Evolutionary conservation across 92 coral and sea anemone genomes (phyloP).

Genomic region (Parazoanthus darwini): DNA sequence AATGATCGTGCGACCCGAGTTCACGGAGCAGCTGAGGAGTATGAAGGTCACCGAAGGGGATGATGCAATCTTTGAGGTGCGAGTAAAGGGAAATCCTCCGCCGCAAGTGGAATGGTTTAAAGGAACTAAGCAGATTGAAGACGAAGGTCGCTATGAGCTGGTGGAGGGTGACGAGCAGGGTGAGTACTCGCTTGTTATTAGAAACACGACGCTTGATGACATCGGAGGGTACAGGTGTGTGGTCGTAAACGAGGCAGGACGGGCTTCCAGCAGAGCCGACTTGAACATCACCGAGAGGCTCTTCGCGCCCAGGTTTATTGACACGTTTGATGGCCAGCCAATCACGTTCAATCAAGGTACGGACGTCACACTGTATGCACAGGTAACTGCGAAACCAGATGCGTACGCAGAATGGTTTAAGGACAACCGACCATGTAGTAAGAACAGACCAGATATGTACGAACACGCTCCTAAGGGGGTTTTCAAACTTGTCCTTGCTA

Average conservation of each 20-base stretch:
- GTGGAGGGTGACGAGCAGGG: constrained; percentile 55
- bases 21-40: constrained; percentile 69
- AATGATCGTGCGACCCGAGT: constrained; percentile 69
- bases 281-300: constrained; percentile 81
- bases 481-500: constrained; percentile 45
- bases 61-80: constrained; percentile 69
- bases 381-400: constrained; percentile 82
- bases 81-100: constrained; percentile 77
- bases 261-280: constrained; percentile 81
- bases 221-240: constrained; percentile 90
- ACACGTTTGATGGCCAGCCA: constrained; percentile 63
- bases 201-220: constrained; percentile 68
- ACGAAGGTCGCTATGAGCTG: constrained; percentile 75
- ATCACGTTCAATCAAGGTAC: constrained; percentile 68
- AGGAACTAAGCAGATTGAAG: constrained; percentile 65
- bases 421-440: constrained; percentile 65
- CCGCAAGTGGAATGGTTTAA: constrained; percentile 87
- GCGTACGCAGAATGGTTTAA: constrained; percentile 94
- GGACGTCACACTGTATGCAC: constrained; percentile 69
- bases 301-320: constrained; percentile 79
- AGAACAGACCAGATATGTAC: constrained; percentile 47
- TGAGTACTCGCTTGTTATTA: constrained; percentile 65
- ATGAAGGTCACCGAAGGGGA: constrained; percentile 84
- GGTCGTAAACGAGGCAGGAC: constrained; percentile 87
- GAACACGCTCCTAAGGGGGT: constrained; percentile 43